Percentiles rank a stretch among this genome's conserved stretches.
Evolutionary conservation across 2,797 vertebrate genomes (phyloP).

Genomic region (Falco berigora): DNA sequence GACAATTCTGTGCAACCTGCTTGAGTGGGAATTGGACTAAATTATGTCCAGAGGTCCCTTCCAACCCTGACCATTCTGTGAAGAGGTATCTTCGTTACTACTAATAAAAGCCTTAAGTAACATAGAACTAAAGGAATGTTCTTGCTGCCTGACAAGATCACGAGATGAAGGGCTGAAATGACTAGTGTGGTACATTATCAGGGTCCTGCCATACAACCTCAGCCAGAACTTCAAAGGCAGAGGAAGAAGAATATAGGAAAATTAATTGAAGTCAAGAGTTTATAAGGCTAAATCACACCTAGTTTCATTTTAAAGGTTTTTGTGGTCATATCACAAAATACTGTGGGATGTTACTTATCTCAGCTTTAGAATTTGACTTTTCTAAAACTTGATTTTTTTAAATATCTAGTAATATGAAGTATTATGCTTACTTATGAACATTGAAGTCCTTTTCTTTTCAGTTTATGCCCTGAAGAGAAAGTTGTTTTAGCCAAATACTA

Average conservation of each 20-base stretch:
- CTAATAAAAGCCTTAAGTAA: background rate
- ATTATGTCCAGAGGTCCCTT: no score
- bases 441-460: background rate
- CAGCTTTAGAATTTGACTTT: background rate
- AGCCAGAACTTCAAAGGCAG: background rate
- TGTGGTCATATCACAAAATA: background rate
- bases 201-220: background rate
- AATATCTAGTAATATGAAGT: background rate
- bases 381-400: background rate
- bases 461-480: background rate
- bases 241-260: background rate
- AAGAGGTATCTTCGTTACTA: background rate
- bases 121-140: background rate
- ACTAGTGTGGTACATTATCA: background rate
- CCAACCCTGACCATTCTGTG: no score
- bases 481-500: background rate
- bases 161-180: background rate
- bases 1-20: no score
- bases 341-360: background rate
- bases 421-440: background rate
- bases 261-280: background rate
- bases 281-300: background rate
- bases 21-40: no score
- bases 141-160: background rate
- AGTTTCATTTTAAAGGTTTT: background rate